Percentiles rank a stretch among this genome's conserved stretches.
phyloP scores from a whole-genome alignment of 2,113 vertebrate genomes.

The Gymnarchus niloticus region DNA sequence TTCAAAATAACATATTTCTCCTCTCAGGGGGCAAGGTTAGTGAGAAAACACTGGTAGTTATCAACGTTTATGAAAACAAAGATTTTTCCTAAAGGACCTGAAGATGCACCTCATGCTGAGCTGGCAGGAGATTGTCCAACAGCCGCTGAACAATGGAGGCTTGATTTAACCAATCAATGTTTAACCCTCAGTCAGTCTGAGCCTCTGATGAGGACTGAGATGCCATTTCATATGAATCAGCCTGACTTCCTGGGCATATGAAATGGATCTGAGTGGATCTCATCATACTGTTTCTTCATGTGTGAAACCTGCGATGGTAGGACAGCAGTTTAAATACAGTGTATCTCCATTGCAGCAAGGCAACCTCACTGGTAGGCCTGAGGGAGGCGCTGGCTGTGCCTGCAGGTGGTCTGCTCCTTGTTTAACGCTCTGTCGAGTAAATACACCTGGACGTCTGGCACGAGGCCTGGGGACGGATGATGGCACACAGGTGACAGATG shows the following conservation, averaged over 20 bases:
- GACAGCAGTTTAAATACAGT: not conserved
- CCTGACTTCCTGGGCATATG: not conserved
- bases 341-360: not conserved
- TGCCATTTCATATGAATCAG: not conserved
- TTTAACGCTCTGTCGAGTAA: conserved; percentile 25
- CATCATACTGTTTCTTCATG: not conserved
- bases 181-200: too few relatives aligned
- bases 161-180: not conserved
- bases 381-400: not conserved
- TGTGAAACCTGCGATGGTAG: not conserved
- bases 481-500: conserved; percentile 29
- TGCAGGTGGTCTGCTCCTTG: not conserved
- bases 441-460: conserved; percentile 30
- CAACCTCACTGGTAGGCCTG: not conserved
- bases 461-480: conserved; percentile 22
- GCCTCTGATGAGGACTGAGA: too few relatives aligned
- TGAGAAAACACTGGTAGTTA: not conserved
- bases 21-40: not conserved
- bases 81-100: not conserved
- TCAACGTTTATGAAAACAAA: not conserved
- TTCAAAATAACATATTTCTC: not conserved
- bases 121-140: not conserved
- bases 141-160: not conserved
- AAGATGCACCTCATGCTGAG: not conserved
- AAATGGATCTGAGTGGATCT: not conserved